A percentile compares a stretch with the other conserved stretches of the same genome.
Conservation (phyloP, 1,140 invertebrate genomes). For the Drosophila navojoa region DNA sequence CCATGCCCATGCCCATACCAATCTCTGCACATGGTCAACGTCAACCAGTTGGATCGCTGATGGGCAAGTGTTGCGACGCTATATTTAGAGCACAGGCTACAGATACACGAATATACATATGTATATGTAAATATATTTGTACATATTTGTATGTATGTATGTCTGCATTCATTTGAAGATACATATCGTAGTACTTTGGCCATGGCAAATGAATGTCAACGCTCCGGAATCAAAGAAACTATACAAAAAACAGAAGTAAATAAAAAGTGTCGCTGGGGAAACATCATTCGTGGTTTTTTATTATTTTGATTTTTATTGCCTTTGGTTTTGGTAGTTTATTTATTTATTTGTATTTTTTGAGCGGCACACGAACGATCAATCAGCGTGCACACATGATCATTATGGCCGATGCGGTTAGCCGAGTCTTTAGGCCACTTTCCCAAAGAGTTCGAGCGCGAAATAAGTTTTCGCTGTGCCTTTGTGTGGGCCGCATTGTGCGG, state of each 20-base stretch:
- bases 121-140: not conserved
- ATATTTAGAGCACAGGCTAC: slow-evolving; percentile 67
- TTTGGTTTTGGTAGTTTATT: slow-evolving; percentile 4
- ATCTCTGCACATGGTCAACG: slow-evolving; percentile 64
- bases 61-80: slow-evolving; percentile 47
- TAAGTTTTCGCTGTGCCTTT: slow-evolving; percentile 30
- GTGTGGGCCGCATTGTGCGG: slow-evolving; percentile 39
- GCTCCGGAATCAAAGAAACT: slow-evolving; percentile 40
- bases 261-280: slow-evolving; percentile 33
- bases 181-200: slow-evolving; percentile 43
- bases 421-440: slow-evolving; percentile 56
- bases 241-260: slow-evolving; percentile 28
- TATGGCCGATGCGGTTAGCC: slow-evolving; percentile 44
- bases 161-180: slow-evolving; percentile 15
- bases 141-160: not conserved
- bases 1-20: slow-evolving; percentile 18
- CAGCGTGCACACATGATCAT: slow-evolving; percentile 46
- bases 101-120: slow-evolving; percentile 31
- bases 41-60: slow-evolving; percentile 22
- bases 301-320: not conserved
- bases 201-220: slow-evolving; percentile 56
- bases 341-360: slow-evolving; percentile 33
- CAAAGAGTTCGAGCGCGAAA: slow-evolving; percentile 18
- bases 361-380: slow-evolving; percentile 71
- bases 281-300: slow-evolving; percentile 30